phyloP scores from a whole-genome alignment of 2,113 vertebrate species.

The Cichladusa arquata region DNA sequence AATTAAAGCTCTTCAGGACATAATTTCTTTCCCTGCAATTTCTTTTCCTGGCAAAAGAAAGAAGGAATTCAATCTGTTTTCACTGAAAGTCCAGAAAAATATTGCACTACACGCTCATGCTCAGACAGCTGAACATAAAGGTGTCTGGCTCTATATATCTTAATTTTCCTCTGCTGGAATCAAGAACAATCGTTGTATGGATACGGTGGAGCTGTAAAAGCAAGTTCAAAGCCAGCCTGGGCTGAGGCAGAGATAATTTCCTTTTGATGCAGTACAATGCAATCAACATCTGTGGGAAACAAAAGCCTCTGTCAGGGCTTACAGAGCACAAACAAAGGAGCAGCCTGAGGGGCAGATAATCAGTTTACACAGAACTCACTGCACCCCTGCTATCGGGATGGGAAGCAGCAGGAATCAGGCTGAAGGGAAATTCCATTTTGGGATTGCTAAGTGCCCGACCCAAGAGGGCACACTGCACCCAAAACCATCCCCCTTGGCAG shows the following conservation, averaged over 20 bases:
- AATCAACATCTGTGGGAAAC: not conserved
- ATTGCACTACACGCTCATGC: not conserved
- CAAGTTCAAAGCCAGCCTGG: not conserved
- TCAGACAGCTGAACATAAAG: not conserved
- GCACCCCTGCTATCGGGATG: not conserved
- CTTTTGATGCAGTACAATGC: not conserved
- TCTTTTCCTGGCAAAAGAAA: not conserved
- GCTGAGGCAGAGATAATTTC: not conserved
- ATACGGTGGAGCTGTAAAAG: not conserved
- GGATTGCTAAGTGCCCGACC: not conserved
- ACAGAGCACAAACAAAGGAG: not conserved
- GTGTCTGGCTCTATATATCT: not conserved
- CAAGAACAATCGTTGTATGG: not conserved
- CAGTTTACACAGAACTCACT: not conserved
- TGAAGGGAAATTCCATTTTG: not conserved
- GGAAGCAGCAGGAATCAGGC: not conserved
- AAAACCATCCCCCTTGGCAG: not conserved
- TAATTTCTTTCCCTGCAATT: not conserved
- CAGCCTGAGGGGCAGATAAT: not conserved
- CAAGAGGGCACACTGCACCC: rapidly evolving
- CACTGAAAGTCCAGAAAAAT: not conserved
- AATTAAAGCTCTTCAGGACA: not conserved
- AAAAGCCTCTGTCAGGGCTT: not conserved
- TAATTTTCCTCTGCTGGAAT: not conserved
- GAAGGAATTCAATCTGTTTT: not conserved